These are phyloP conservation scores for Luidia sarsii DNA, from an alignment of 53 echinoderm and acorn worm genomes.

Conservation along the genomic window DNA sequence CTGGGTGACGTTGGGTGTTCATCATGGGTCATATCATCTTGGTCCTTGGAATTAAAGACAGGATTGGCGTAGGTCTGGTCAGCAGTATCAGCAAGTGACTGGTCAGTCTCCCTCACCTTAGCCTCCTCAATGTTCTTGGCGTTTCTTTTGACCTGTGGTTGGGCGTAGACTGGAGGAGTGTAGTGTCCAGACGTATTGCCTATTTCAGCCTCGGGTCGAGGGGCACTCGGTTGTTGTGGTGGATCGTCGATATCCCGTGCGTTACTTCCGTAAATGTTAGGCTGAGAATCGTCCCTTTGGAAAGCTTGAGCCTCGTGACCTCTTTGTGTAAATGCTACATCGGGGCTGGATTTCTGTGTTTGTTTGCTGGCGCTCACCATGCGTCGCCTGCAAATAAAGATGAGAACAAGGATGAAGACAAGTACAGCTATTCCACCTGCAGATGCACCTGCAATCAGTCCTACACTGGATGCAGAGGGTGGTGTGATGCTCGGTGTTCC, in stretches of 20 bases:
- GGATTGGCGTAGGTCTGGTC: conserved; percentile 25
- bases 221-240: not conserved
- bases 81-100: not conserved
- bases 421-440: conserved; percentile 18
- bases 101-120: no score
- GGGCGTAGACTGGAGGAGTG: not conserved
- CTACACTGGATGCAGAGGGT: no score
- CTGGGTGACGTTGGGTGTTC: not conserved
- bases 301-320: no score
- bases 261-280: no score
- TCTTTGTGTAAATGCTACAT: no score
- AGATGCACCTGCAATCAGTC: conserved; percentile 8
- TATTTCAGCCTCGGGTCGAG: not conserved
- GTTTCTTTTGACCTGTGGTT: not conserved
- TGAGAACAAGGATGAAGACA: not conserved
- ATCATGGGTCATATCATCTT: not conserved
- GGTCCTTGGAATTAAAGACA: not conserved
- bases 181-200: no score
- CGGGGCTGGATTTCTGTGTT: no score
- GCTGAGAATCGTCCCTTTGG: no score
- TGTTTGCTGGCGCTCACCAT: not conserved
- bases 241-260: no score
- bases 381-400: not conserved
- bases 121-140: no score
- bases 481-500: no score